Conservation (phyloP, 2,888 invertebrate genomes). For the Neoitamus cyanurus region DNA sequence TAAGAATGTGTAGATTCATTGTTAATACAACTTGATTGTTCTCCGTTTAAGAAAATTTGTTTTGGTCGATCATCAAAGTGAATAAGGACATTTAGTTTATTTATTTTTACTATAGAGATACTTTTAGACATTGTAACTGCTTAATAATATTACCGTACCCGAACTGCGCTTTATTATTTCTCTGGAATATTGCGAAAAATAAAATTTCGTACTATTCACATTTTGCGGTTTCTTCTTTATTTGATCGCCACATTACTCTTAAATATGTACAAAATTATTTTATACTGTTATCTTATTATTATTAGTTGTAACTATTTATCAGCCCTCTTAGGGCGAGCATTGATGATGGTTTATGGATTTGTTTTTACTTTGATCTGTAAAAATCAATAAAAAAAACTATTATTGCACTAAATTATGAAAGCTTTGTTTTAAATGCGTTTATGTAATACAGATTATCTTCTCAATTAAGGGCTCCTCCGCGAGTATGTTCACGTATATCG, state of each 20-base stretch:
- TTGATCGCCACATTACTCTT: background rate
- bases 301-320: background rate
- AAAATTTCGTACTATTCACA: background rate
- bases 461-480: no score
- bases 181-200: background rate
- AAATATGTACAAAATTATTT: conserved; percentile 17
- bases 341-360: background rate
- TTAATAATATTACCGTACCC: conserved; percentile 6
- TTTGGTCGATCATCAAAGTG: background rate
- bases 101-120: background rate
- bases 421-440: no score
- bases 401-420: conserved; percentile 1
- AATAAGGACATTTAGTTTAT: background rate
- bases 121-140: conserved; percentile 2
- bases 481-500: no score
- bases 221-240: background rate
- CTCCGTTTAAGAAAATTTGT: background rate
- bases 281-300: conserved; percentile 9
- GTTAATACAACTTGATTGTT: conserved; percentile 13
- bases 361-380: conserved; percentile 14
- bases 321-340: background rate
- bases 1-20: conserved; percentile 18
- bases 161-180: background rate
- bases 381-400: conserved; percentile 14
- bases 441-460: no score